phyloP scores from a whole-genome alignment of 2,113 vertebrate species.

The Eolophus roseicapilla region DNA sequence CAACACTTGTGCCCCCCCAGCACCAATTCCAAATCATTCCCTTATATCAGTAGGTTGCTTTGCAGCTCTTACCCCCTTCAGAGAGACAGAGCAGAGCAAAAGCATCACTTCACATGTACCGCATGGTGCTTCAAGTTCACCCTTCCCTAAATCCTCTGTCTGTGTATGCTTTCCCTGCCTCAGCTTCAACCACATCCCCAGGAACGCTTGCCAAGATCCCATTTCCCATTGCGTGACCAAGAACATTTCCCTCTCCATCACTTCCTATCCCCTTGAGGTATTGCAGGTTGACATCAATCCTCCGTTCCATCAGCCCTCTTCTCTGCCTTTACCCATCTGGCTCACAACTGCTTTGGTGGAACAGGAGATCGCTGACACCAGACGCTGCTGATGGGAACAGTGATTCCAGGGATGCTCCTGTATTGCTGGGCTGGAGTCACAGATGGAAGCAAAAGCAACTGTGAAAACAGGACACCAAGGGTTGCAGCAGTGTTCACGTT shows the following conservation, averaged over 20 bases:
- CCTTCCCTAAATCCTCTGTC: background rate
- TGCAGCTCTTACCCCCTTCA: background rate
- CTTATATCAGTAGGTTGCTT: background rate
- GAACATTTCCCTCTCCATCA: background rate
- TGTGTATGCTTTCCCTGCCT: background rate
- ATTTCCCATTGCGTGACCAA: background rate
- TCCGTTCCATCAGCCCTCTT: background rate
- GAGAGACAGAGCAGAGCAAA: background rate
- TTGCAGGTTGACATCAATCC: background rate
- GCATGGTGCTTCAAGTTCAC: background rate
- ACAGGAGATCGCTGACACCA: fast-evolving
- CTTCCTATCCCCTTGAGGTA: background rate
- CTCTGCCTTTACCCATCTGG: background rate
- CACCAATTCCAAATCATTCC: background rate
- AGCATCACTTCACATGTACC: background rate
- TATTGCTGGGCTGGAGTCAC: background rate
- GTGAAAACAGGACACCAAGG: background rate
- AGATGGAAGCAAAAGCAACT: background rate
- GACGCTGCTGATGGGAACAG: background rate
- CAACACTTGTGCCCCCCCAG: background rate
- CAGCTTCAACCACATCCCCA: background rate
- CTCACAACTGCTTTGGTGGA: background rate
- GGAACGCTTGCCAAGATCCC: background rate
- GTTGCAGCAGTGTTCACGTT: background rate
- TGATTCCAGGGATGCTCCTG: background rate